Conservation (phyloP, 2,888 invertebrate species). For the Neocrepidodera transversa region DNA sequence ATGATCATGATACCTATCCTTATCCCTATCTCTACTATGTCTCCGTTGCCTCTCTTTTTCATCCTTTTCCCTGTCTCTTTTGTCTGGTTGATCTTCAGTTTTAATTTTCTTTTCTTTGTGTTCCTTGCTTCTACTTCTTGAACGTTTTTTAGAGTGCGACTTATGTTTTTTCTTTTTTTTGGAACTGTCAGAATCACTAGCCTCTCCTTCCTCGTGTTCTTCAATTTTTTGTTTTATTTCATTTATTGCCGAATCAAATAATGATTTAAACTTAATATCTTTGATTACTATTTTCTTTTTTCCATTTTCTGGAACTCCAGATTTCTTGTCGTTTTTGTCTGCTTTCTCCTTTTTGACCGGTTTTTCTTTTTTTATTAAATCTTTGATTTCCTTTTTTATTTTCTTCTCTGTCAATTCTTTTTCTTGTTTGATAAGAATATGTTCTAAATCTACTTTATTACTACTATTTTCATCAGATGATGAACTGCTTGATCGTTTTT, state of each 20-base stretch:
- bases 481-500: constrained; percentile 53
- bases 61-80: constrained; percentile 30
- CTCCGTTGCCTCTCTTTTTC: constrained; percentile 20
- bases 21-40: constrained; percentile 31
- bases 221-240: constrained; percentile 70
- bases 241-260: constrained; percentile 71
- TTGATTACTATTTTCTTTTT: constrained; percentile 70
- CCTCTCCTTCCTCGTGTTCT: constrained; percentile 60
- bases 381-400: constrained; percentile 53
- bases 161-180: constrained; percentile 43
- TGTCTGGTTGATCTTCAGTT: constrained; percentile 20
- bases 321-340: constrained; percentile 23
- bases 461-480: constrained; percentile 17
- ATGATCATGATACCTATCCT: constrained; percentile 22
- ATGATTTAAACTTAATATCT: constrained; percentile 71
- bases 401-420: constrained; percentile 51
- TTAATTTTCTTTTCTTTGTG: constrained; percentile 26
- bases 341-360: constrained; percentile 19
- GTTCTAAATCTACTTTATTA: constrained; percentile 52
- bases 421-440: constrained; percentile 56
- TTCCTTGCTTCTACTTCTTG: constrained; percentile 37
- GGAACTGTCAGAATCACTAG: constrained; percentile 39
- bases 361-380: constrained; percentile 30
- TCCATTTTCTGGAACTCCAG: background rate
- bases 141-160: constrained; percentile 42